These are phyloP conservation scores for Baccha elongata DNA, from an alignment of 2,888 invertebrate genomes.

Conservation along the genomic window DNA sequence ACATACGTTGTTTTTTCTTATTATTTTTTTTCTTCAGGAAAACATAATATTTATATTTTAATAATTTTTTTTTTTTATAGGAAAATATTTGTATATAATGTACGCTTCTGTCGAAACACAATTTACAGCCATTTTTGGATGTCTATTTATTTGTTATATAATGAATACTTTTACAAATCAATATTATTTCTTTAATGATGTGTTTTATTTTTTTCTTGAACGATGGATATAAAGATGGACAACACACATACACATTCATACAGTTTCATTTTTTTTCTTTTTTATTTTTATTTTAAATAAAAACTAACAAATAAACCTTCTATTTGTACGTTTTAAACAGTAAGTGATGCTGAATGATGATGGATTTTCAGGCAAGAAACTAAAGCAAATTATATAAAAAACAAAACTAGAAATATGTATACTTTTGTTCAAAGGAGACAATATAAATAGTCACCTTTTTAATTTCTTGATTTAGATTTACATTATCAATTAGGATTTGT, in stretches of 20 bases:
- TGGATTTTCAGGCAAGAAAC: slow-evolving; percentile 52
- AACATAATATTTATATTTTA: slow-evolving; percentile 46
- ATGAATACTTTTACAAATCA: slow-evolving; percentile 56
- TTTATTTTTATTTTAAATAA: slow-evolving; percentile 15
- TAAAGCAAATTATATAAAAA: slow-evolving; percentile 39
- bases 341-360: slow-evolving; percentile 56
- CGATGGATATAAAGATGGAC: slow-evolving; percentile 62
- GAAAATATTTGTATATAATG: slow-evolving; percentile 64
- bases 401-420: slow-evolving; percentile 14
- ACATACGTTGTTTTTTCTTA: slow-evolving; percentile 47
- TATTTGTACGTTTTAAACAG: slow-evolving; percentile 60
- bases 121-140: slow-evolving; percentile 70
- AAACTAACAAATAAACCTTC: slow-evolving; percentile 36
- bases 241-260: slow-evolving; percentile 67
- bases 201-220: slow-evolving; percentile 54
- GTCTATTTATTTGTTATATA: slow-evolving; percentile 55
- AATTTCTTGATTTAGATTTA: not conserved
- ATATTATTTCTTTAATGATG: slow-evolving; percentile 51
- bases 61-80: slow-evolving; percentile 57
- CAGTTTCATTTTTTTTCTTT: slow-evolving; percentile 25
- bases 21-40: slow-evolving; percentile 48
- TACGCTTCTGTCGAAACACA: slow-evolving; percentile 63
- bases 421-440: not conserved
- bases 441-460: not conserved
- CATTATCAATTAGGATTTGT: not conserved